A percentile compares a stretch with the other conserved stretches of the same genome.
These are phyloP conservation scores for Hirudo medicinalis DNA, from an alignment of 1,140 invertebrate species.

Conservation along the genomic window DNA sequence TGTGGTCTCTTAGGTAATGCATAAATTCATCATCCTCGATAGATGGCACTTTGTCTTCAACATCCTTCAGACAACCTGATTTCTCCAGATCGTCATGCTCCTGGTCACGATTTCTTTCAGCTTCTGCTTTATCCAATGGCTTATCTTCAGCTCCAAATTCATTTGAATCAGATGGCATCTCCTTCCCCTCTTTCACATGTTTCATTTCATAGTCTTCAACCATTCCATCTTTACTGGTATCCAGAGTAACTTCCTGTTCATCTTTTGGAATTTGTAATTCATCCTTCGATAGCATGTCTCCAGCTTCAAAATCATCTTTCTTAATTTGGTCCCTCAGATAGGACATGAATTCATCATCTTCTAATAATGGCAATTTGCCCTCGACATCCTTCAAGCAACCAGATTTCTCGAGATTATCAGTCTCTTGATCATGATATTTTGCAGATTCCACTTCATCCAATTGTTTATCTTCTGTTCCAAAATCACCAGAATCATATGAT, in stretches of 20 bases:
- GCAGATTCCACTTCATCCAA: no score
- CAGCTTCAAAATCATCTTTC: no score
- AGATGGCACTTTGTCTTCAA: not conserved
- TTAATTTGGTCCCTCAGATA: no score
- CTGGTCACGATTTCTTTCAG: not conserved
- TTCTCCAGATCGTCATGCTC: not conserved
- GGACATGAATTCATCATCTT: slow-evolving; percentile 1
- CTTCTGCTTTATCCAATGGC: not conserved
- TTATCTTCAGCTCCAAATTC: not conserved
- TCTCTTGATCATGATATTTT: not conserved
- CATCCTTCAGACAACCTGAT: not conserved
- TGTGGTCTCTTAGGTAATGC: no score
- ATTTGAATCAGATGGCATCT: no score
- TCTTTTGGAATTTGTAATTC: no score
- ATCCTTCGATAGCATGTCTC: no score
- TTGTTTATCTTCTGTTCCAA: not conserved
- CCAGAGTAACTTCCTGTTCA: no score
- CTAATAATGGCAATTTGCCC: not conserved
- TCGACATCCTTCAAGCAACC: not conserved
- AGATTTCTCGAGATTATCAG: not conserved
- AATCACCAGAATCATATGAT: no score
- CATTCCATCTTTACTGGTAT: not conserved
- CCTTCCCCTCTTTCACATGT: not conserved
- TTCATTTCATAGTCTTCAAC: slow-evolving; percentile 1
- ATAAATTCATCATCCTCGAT: not conserved